Conservation (phyloP, 1,140 invertebrate genomes). For the Idris sp. region DNA sequence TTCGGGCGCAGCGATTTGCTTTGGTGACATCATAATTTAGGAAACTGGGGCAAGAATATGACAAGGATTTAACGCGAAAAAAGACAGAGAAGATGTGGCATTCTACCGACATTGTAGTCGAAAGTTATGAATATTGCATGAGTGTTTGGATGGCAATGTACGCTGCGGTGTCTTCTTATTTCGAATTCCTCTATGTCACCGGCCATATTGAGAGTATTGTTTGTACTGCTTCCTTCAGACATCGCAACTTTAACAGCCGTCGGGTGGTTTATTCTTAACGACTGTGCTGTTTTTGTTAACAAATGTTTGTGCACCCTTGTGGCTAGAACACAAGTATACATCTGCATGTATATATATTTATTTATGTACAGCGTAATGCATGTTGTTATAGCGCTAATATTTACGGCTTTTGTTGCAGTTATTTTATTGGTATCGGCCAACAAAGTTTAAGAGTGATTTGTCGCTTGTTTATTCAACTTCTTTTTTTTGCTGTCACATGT, state of each 20-base stretch:
- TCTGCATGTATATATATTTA: too few species aligned
- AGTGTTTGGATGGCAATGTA: slow-evolving; percentile 62
- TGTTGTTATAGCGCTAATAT: slow-evolving; percentile 15
- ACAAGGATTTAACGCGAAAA: slow-evolving; percentile 65
- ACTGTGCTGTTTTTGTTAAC: slow-evolving; percentile 42
- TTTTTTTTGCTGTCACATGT: slow-evolving; percentile 12
- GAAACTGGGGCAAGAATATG: slow-evolving; percentile 61
- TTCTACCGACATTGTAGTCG: slow-evolving; percentile 54
- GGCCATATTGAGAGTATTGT: slow-evolving; percentile 68
- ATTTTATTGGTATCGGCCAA: slow-evolving; percentile 17
- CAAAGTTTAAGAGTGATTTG: slow-evolving; percentile 23
- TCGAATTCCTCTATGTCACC: slow-evolving; percentile 58
- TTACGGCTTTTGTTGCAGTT: slow-evolving; percentile 33
- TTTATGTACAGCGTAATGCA: slow-evolving; percentile 3
- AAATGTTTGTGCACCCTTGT: slow-evolving; percentile 27
- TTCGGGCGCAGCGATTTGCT: slow-evolving; percentile 28
- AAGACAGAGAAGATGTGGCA: slow-evolving; percentile 50
- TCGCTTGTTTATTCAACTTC: slow-evolving; percentile 20
- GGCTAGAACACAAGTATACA: slow-evolving; percentile 5
- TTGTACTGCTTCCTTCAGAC: slow-evolving; percentile 43
- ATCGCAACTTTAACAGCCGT: slow-evolving; percentile 34
- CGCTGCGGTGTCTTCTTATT: slow-evolving; percentile 59
- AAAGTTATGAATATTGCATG: slow-evolving; percentile 70
- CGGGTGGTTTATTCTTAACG: slow-evolving; percentile 41
- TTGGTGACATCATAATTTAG: slow-evolving; percentile 49